phyloP scores from a whole-genome alignment of 2,113 vertebrate species.

The Channa argus region DNA sequence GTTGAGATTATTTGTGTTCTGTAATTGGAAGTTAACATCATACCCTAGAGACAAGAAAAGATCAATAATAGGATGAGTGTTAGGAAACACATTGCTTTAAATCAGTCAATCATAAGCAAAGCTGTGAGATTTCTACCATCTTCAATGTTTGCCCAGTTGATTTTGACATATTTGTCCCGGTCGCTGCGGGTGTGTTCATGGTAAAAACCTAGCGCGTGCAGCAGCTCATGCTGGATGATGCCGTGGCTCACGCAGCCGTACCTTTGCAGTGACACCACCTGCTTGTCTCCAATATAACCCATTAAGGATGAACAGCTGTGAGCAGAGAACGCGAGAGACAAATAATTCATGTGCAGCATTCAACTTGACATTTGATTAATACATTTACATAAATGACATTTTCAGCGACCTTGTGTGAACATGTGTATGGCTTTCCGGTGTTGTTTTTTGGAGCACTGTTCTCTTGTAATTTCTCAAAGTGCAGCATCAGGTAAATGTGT shows the following conservation, averaged over 20 bases:
- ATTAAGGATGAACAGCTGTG: conserved; percentile 66
- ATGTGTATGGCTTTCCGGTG: conserved; percentile 4
- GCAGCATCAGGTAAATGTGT: no score
- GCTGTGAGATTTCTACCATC: conserved; percentile 26
- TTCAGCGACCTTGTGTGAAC: neutral
- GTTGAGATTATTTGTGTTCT: conserved; percentile 54
- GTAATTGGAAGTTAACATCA: conserved; percentile 33
- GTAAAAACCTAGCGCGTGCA: conserved; percentile 77
- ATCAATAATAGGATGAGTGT: neutral
- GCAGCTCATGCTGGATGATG: conserved; percentile 73
- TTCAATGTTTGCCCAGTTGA: conserved; percentile 65
- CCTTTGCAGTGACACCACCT: conserved; percentile 68
- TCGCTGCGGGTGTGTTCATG: conserved; percentile 79
- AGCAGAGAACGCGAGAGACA: neutral
- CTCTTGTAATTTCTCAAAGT: neutral
- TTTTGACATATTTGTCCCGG: conserved; percentile 65
- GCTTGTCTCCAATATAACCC: conserved; percentile 54
- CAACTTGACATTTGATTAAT: conserved; percentile 10
- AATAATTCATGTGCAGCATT: neutral
- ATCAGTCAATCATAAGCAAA: neutral
- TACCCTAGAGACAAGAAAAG: conserved; percentile 17
- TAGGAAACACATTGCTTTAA: rapidly evolving
- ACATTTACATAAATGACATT: neutral
- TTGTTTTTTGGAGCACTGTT: neutral
- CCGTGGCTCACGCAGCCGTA: conserved; percentile 50